Conservation (phyloP, 2,888 invertebrate genomes). For the Lissocephala sabroskyi region DNA sequence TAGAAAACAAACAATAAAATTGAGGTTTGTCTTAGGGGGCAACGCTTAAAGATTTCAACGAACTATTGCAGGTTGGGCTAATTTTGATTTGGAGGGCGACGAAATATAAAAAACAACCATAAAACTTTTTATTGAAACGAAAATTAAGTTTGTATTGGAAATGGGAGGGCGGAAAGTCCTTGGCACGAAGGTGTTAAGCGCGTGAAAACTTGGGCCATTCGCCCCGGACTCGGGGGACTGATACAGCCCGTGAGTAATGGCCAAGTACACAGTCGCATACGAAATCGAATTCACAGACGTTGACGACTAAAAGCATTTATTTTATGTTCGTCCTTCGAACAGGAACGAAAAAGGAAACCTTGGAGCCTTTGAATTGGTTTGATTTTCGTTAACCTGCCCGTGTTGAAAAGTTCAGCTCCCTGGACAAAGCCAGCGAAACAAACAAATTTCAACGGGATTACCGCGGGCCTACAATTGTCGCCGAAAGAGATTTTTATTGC, state of each 20-base stretch:
- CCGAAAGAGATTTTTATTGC: slow-evolving; percentile 7
- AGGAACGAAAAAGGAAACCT: slow-evolving; percentile 1
- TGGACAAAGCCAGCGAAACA: slow-evolving; percentile 38
- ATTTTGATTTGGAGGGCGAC: slow-evolving; percentile 34
- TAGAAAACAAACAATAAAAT: too few relatives aligned
- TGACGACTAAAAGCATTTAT: slow-evolving; percentile 8
- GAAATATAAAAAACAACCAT: slow-evolving; percentile 53
- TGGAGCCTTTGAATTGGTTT: slow-evolving; percentile 48
- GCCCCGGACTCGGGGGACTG: slow-evolving; percentile 1
- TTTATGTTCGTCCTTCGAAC: too few relatives aligned
- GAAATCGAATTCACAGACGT: slow-evolving; percentile 6
- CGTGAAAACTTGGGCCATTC: slow-evolving; percentile 2
- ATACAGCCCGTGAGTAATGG: slow-evolving; percentile 1
- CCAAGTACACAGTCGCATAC: not conserved
- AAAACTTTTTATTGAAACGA: slow-evolving; percentile 25
- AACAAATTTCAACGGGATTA: slow-evolving; percentile 63
- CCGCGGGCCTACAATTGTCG: slow-evolving; percentile 38
- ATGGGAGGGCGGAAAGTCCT: not conserved
- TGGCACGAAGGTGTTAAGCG: not conserved
- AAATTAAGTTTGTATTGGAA: too few relatives aligned
- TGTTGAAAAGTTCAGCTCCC: slow-evolving; percentile 24
- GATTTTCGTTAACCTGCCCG: slow-evolving; percentile 63
- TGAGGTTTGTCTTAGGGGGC: too few relatives aligned
- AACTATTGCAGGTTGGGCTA: slow-evolving; percentile 44
- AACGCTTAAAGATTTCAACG: too few relatives aligned